Conservation (phyloP, 2,888 invertebrate genomes). For the Rhamphomyia laevipes region DNA sequence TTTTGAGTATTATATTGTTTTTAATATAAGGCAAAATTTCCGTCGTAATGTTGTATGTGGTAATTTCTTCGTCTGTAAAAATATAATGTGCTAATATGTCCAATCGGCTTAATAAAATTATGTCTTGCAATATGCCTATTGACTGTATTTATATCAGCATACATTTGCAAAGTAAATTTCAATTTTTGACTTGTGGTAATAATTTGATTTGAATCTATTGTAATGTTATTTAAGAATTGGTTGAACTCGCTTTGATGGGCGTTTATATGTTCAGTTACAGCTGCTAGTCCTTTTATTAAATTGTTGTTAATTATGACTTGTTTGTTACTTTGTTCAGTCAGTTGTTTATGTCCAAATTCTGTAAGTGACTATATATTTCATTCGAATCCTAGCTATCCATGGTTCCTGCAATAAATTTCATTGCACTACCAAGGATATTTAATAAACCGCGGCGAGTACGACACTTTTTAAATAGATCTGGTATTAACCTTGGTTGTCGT, state of each 20-base stretch:
- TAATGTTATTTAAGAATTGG: neutral
- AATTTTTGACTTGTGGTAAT: too few species aligned
- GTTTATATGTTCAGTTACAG: constrained; percentile 1
- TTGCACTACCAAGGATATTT: too few species aligned
- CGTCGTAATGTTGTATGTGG: neutral
- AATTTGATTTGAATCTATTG: neutral
- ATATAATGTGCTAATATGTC: neutral
- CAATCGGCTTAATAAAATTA: neutral
- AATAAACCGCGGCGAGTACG: too few species aligned
- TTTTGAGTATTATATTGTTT: neutral
- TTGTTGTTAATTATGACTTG: neutral
- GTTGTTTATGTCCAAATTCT: neutral
- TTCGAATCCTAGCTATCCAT: neutral
- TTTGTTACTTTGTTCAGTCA: neutral
- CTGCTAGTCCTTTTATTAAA: neutral
- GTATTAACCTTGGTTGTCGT: too few species aligned
- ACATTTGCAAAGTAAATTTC: neutral
- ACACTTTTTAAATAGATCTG: too few species aligned
- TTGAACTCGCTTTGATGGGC: neutral
- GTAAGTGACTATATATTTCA: neutral
- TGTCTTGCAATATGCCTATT: neutral
- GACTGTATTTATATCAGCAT: neutral
- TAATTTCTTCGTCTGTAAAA: neutral
- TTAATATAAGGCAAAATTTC: neutral
- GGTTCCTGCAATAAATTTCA: neutral